Evolutionary conservation across 2,888 invertebrate species (phyloP).

Genomic region (Andricus curvator): DNA sequence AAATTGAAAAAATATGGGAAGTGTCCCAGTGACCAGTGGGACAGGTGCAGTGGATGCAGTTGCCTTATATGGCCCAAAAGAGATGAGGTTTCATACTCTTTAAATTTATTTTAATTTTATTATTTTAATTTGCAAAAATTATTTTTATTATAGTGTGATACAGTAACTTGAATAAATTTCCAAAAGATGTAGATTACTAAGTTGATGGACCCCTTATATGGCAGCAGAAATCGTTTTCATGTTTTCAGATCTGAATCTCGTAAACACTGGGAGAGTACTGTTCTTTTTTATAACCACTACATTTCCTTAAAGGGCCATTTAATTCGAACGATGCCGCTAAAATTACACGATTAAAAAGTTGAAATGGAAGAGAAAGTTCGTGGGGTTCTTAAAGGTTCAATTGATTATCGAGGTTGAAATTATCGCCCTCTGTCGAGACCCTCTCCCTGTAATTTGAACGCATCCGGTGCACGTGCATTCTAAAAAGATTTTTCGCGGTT

Average conservation of each 20-base stretch:
- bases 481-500: not conserved
- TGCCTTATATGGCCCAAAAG: not conserved
- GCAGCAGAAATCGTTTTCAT: not conserved
- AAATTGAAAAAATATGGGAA: not conserved
- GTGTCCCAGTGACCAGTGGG: not conserved
- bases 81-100: not conserved
- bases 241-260: not conserved
- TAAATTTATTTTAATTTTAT: not conserved
- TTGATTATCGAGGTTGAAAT: slow-evolving; percentile 37
- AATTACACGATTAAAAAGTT: slow-evolving; percentile 34
- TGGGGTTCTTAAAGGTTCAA: slow-evolving; percentile 31
- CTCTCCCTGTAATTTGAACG: slow-evolving; percentile 32
- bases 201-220: not conserved
- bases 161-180: not conserved
- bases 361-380: slow-evolving; percentile 34
- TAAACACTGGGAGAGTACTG: not conserved
- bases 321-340: slow-evolving; percentile 29
- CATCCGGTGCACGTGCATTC: slow-evolving; percentile 36
- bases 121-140: not conserved
- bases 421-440: slow-evolving; percentile 32
- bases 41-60: not conserved
- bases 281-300: slow-evolving; percentile 12
- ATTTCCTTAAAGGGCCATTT: slow-evolving; percentile 18
- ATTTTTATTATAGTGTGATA: not conserved
- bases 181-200: not conserved